These are phyloP conservation scores for Cyphomyrus plagiostoma DNA, from an alignment of 2,113 vertebrate genomes.

Conservation along the genomic window DNA sequence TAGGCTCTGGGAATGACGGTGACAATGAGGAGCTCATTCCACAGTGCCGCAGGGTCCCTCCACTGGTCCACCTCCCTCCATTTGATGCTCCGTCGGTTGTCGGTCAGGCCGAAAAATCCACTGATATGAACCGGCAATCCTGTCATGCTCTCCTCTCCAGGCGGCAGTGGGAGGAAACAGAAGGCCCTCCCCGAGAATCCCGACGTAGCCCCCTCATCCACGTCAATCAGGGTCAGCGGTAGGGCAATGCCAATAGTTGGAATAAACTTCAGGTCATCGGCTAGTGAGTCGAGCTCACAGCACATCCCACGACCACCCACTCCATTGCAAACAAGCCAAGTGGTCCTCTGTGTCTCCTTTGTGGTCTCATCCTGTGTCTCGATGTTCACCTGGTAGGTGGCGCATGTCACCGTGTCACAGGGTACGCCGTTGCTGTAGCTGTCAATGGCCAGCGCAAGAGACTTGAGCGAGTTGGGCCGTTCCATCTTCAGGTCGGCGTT, in stretches of 20 bases:
- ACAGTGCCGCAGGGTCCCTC: conserved; percentile 90
- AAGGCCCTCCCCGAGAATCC: conserved; percentile 87
- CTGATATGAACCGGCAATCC: conserved; percentile 95
- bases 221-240: conserved; percentile 60
- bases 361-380: conserved; percentile 72
- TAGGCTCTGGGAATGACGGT: conserved; percentile 85
- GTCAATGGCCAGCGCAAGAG: conserved; percentile 72
- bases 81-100: conserved; percentile 96
- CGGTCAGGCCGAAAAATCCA: conserved; percentile 94
- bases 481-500: conserved; percentile 72
- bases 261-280: conserved; percentile 90
- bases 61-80: conserved; percentile 95
- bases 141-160: conserved; percentile 88
- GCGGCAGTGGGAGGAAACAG: conserved; percentile 92
- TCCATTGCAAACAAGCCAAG: conserved; percentile 90
- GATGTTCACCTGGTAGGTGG: conserved; percentile 83
- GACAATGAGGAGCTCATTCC: conserved; percentile 87
- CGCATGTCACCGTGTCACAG: conserved; percentile 73
- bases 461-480: conserved; percentile 74
- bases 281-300: conserved; percentile 77
- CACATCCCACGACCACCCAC: conserved; percentile 88
- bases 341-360: conserved; percentile 75
- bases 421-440: conserved; percentile 79
- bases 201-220: conserved; percentile 65
- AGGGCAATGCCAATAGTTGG: conserved; percentile 87